phyloP scores from a whole-genome alignment of 2,113 vertebrate species.

The Mola mola region DNA sequence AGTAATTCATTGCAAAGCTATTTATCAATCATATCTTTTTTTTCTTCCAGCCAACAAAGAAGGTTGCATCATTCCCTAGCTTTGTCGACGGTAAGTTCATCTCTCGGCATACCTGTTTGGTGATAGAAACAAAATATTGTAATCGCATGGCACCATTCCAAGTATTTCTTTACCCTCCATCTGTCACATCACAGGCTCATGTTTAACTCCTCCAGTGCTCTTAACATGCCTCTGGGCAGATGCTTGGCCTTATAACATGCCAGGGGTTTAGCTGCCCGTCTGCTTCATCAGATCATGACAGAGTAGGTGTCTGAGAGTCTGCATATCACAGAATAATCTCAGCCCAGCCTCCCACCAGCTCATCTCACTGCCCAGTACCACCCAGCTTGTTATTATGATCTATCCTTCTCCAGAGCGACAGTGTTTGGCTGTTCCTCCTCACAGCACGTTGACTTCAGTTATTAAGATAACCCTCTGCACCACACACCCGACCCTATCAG shows the following conservation, averaged over 20 bases:
- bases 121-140: conserved; percentile 39
- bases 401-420: conserved; percentile 41
- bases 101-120: conserved; percentile 34
- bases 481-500: conserved; percentile 6
- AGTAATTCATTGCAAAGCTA: not conserved
- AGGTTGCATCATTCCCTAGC: conserved; percentile 93
- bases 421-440: conserved; percentile 46
- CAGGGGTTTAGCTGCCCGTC: no score
- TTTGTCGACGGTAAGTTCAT: conserved; percentile 95
- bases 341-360: conserved; percentile 30
- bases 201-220: conserved; percentile 6
- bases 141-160: conserved; percentile 28
- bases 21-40: conserved; percentile 55
- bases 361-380: conserved; percentile 42
- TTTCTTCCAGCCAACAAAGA: conserved; percentile 90
- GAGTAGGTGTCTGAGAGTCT: conserved; percentile 59
- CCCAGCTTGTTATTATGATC: conserved; percentile 35
- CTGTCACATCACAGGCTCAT: conserved; percentile 1
- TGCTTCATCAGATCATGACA: conserved; percentile 55
- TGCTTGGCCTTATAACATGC: conserved; percentile 38
- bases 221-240: conserved; percentile 24
- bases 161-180: not conserved
- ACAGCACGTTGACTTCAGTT: conserved; percentile 15
- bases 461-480: conserved; percentile 33
- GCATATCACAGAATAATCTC: conserved; percentile 69